phyloP scores from a whole-genome alignment of 2,888 invertebrate species.

The Chalcosyrphus nemorum region DNA sequence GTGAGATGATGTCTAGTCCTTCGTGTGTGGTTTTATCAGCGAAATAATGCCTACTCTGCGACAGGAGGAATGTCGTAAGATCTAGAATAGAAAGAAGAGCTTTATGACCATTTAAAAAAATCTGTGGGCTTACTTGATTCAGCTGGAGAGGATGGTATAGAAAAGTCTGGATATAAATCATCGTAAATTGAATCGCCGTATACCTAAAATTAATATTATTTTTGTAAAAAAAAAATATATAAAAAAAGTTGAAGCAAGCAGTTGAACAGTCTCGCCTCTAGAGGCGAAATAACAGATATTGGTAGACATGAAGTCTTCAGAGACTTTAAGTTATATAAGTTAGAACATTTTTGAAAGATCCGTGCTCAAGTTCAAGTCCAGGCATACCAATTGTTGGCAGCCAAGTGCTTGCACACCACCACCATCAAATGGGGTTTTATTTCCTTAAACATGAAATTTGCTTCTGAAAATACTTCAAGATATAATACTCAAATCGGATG shows the following conservation, averaged over 20 bases:
- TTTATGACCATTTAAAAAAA: background rate
- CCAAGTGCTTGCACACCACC: too few species aligned
- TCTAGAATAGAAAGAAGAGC: background rate
- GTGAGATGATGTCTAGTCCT: constrained; percentile 68
- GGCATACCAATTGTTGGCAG: too few species aligned
- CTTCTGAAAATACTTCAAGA: too few species aligned
- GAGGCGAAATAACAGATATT: too few species aligned
- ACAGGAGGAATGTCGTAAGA: constrained; percentile 37
- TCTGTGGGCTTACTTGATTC: constrained; percentile 29
- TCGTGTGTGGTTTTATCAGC: constrained; percentile 42
- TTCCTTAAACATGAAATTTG: too few species aligned
- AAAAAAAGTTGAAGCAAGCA: background rate
- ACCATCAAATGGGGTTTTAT: too few species aligned
- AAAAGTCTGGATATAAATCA: background rate
- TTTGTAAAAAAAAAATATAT: background rate
- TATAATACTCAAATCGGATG: too few species aligned
- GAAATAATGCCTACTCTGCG: constrained; percentile 37
- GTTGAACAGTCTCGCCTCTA: too few species aligned
- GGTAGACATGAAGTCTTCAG: too few species aligned
- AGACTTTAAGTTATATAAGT: too few species aligned
- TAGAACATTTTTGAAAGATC: too few species aligned
- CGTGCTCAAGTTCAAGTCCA: too few species aligned
- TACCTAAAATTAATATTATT: constrained; percentile 13
- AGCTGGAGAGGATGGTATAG: background rate
- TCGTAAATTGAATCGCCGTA: constrained; percentile 16